A percentile compares a stretch with the other conserved stretches of the same genome.
Conservation (phyloP, 2,888 invertebrate species). For the Stenotaenia linearis region DNA sequence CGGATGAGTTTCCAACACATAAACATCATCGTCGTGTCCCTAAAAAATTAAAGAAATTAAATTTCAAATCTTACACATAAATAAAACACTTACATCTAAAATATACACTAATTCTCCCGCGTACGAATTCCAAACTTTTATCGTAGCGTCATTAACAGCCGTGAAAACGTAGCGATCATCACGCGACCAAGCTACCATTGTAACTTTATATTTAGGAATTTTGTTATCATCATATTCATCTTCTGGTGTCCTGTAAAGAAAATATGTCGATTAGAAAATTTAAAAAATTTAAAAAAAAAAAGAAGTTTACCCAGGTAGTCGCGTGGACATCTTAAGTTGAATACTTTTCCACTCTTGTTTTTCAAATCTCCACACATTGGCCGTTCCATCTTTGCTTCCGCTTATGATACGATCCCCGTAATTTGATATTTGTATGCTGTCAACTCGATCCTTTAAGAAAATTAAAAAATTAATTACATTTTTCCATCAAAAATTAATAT, state of each 20-base stretch:
- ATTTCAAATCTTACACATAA: not conserved
- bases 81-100: conserved; percentile 48
- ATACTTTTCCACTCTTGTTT: conserved; percentile 81
- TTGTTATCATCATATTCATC: conserved; percentile 45
- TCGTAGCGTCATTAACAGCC: conserved; percentile 77
- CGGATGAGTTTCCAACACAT: conserved; percentile 89
- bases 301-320: conserved; percentile 39
- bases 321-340: conserved; percentile 58
- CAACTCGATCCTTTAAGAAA: conserved; percentile 68
- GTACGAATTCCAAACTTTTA: conserved; percentile 66
- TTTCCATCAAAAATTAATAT: no score
- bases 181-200: conserved; percentile 93
- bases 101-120: conserved; percentile 48
- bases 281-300: not conserved
- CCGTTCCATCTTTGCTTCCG: conserved; percentile 92
- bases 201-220: conserved; percentile 66
- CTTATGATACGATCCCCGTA: conserved; percentile 80
- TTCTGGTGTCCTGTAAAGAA: conserved; percentile 28
- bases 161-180: conserved; percentile 84
- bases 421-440: conserved; percentile 94
- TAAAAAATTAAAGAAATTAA: conserved; percentile 48
- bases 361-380: conserved; percentile 86
- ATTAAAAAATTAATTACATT: not conserved
- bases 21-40: conserved; percentile 88
- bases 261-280: no score